phyloP scores from a whole-genome alignment of 1,140 invertebrate species.

The Nomia melanderi region DNA sequence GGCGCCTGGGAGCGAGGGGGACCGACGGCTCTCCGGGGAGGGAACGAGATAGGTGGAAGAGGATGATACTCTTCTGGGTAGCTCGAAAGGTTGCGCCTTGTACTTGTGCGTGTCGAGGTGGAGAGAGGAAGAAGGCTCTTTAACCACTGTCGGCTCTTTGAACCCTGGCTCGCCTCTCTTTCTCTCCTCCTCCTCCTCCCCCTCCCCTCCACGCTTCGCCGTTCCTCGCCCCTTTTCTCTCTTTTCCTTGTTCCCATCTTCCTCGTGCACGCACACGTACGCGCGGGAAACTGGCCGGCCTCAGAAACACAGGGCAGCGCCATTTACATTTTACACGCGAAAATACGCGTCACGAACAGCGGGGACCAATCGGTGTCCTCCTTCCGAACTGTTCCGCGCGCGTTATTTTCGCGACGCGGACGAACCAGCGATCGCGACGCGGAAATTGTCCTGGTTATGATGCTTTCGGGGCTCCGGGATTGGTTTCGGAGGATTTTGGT shows the following conservation, averaged over 20 bases:
- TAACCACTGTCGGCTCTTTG: constrained; percentile 80
- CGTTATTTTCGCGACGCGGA: constrained; percentile 31
- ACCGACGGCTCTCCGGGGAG: constrained; percentile 25
- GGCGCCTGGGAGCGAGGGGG: constrained; percentile 26
- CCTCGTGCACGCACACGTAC: constrained; percentile 14
- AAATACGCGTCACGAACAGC: constrained; percentile 75
- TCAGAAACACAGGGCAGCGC: constrained; percentile 52
- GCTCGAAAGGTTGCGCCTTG: constrained; percentile 67
- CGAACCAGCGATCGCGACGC: constrained; percentile 18
- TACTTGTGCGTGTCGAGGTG: constrained; percentile 69
- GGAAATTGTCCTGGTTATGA: constrained; percentile 21
- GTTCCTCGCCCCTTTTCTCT: constrained; percentile 11
- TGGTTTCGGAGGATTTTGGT: too few relatives aligned
- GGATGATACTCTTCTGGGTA: constrained; percentile 56
- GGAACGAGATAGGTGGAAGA: constrained; percentile 56
- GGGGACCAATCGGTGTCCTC: constrained; percentile 76
- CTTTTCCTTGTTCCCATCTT: constrained; percentile 45
- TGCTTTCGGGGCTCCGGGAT: too few relatives aligned
- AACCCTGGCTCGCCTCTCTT: constrained; percentile 66
- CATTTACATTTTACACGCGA: constrained; percentile 79
- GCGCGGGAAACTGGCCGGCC: constrained; percentile 27
- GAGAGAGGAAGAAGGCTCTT: constrained; percentile 72
- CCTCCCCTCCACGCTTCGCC: neutral
- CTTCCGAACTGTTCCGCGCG: constrained; percentile 61
- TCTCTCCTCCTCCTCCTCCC: constrained; percentile 27